Percentiles rank a stretch among this genome's conserved stretches.
phyloP scores from a whole-genome alignment of 2,888 invertebrate species.

The Drosophila mercatorum region DNA sequence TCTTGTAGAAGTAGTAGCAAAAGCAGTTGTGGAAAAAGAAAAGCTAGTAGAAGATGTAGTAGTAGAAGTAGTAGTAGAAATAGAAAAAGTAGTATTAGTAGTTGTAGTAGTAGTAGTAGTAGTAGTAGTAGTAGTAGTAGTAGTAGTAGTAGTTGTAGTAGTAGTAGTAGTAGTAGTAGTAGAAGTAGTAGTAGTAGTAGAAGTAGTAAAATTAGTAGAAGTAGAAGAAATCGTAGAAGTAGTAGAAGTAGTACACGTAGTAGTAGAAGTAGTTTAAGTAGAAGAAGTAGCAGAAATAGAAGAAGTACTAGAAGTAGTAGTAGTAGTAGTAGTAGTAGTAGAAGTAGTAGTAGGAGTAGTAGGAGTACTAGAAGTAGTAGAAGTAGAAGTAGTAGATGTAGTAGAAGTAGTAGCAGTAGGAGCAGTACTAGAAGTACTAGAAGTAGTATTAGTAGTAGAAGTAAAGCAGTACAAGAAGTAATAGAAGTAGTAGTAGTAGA shows the following conservation, averaged over 20 bases:
- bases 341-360: background rate
- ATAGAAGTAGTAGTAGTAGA: background rate
- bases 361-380: background rate
- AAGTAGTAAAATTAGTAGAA: background rate
- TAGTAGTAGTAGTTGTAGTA: background rate
- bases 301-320: no score
- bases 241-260: no score
- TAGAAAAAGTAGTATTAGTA: background rate
- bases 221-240: background rate
- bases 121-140: background rate
- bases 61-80: background rate
- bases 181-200: background rate
- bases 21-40: background rate
- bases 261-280: no score
- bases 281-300: no score
- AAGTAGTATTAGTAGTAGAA: background rate
- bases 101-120: background rate
- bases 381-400: background rate
- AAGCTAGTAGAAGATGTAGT: background rate
- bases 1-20: background rate
- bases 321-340: background rate
- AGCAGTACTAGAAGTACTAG: background rate
- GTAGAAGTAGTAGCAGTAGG: background rate
- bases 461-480: background rate
- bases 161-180: background rate